A percentile compares a stretch with the other conserved stretches of the same genome.
Conservation (phyloP, 2,797 vertebrate genomes). For the Macrochelys suwanniensis region DNA sequence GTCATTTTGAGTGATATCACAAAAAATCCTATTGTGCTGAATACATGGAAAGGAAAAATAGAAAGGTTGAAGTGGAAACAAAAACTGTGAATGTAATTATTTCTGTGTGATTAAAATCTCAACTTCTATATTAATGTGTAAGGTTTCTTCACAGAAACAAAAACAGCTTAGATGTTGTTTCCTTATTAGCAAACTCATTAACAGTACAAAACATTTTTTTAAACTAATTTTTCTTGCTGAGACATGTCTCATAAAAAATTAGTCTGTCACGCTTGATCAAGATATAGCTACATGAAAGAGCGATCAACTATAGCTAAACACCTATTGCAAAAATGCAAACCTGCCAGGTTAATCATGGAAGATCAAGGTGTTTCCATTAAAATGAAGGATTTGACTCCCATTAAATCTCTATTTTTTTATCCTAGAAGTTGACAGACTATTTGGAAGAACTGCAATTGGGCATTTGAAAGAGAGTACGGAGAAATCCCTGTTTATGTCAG, state of each 20-base stretch:
- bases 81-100: neutral
- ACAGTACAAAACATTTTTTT: neutral
- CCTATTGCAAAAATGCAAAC: constrained; percentile 66
- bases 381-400: neutral
- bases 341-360: constrained; percentile 79
- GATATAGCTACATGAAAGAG: constrained; percentile 77
- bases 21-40: neutral
- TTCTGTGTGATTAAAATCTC: neutral
- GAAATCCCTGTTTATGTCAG: constrained; percentile 31
- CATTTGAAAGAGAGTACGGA: constrained; percentile 22
- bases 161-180: neutral
- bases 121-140: neutral
- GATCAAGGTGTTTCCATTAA: constrained; percentile 56
- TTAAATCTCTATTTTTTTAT: neutral
- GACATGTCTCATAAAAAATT: constrained; percentile 80
- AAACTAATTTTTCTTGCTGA: constrained; percentile 31
- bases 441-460: constrained; percentile 4
- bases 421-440: constrained; percentile 2
- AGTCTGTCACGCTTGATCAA: constrained; percentile 81
- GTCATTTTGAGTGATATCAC: neutral
- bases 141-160: neutral
- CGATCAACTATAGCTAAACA: constrained; percentile 71
- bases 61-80: neutral
- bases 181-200: neutral
- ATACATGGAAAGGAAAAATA: neutral